Conservation (phyloP, 2,888 invertebrate species). For the Onthophagus sagittarius region DNA sequence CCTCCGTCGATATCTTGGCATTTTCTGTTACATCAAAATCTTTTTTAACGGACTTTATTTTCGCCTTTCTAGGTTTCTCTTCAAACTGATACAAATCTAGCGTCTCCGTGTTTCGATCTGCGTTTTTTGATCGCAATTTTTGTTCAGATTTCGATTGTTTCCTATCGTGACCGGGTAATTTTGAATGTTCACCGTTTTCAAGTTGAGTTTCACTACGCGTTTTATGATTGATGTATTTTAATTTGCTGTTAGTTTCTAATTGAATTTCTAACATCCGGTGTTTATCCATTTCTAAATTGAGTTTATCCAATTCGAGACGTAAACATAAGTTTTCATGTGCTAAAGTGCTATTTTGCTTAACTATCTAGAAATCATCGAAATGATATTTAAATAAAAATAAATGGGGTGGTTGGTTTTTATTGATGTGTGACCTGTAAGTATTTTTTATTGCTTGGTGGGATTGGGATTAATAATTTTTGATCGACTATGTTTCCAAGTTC, state of each 20-base stretch:
- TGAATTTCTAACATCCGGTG: slow-evolving; percentile 35
- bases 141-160: slow-evolving; percentile 10
- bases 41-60: background rate
- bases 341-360: slow-evolving; percentile 45
- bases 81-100: background rate
- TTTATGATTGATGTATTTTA: slow-evolving; percentile 32
- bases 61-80: background rate
- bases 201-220: slow-evolving; percentile 12
- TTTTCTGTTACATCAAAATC: background rate
- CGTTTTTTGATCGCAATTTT: background rate
- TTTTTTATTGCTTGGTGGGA: slow-evolving; percentile 46
- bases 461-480: slow-evolving; percentile 37
- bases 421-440: slow-evolving; percentile 42
- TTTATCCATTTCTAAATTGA: slow-evolving; percentile 37
- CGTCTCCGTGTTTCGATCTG: background rate
- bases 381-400: background rate
- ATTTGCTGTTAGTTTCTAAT: slow-evolving; percentile 38
- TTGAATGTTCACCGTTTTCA: background rate
- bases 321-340: slow-evolving; percentile 47
- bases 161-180: background rate
- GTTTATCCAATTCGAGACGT: slow-evolving; percentile 43
- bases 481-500: slow-evolving; percentile 40
- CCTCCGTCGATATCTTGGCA: background rate
- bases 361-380: slow-evolving; percentile 37
- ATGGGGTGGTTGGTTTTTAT: background rate